Percentiles rank a stretch among this genome's conserved stretches.
Evolutionary conservation across 2,797 vertebrate species (phyloP).

Genomic region (Threskiornis aethiopicus): DNA sequence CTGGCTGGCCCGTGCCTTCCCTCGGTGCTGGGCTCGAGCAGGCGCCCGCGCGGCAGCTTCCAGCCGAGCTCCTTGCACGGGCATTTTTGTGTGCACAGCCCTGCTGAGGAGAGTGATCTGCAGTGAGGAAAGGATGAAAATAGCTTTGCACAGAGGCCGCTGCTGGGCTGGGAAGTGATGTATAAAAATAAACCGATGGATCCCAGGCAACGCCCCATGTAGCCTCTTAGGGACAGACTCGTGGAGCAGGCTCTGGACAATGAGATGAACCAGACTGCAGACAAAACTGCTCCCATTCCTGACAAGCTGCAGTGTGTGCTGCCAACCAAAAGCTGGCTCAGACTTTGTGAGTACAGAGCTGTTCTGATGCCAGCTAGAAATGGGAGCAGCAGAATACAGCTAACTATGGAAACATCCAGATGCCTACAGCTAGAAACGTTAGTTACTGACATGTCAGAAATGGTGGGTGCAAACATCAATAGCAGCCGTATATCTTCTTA

Average conservation of each 20-base stretch:
- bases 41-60: not conserved
- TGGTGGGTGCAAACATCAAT: not conserved
- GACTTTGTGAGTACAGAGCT: not conserved
- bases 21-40: rapidly evolving
- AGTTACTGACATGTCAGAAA: not conserved
- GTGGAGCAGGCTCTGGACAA: not conserved
- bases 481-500: not conserved
- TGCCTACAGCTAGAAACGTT: not conserved
- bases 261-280: not conserved
- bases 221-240: not conserved
- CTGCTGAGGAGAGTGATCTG: not conserved
- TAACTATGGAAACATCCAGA: not conserved
- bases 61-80: rapidly evolving
- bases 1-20: not conserved
- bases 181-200: not conserved
- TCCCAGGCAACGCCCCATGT: not conserved
- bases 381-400: conserved; percentile 15
- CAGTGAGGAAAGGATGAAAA: not conserved
- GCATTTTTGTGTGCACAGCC: not conserved
- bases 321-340: conserved; percentile 14
- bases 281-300: not conserved
- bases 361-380: conserved; percentile 19
- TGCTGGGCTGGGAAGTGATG: not conserved
- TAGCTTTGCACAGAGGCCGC: not conserved
- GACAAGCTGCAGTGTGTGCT: conserved; percentile 1